These are phyloP conservation scores for Eutrigla gurnardus DNA, from an alignment of 2,797 vertebrate species.

Conservation along the genomic window DNA sequence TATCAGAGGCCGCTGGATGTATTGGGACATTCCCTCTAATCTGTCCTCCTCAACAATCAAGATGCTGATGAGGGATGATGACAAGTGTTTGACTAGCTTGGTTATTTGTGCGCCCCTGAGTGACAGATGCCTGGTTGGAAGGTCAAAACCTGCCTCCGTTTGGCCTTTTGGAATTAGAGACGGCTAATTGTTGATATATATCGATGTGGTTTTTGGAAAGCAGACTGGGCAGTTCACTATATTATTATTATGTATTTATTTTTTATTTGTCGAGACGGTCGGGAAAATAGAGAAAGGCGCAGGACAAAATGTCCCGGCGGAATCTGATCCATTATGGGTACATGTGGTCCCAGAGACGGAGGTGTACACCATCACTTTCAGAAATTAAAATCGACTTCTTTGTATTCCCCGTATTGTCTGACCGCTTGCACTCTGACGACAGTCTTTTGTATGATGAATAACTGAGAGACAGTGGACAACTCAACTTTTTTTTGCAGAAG, in stretches of 20 bases:
- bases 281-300: slow-evolving; percentile 46
- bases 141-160: slow-evolving; percentile 55
- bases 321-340: slow-evolving; percentile 62
- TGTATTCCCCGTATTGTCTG: slow-evolving; percentile 60
- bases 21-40: slow-evolving; percentile 67
- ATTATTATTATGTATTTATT: slow-evolving; percentile 21
- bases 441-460: slow-evolving; percentile 50
- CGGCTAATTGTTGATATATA: slow-evolving; percentile 44
- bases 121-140: slow-evolving; percentile 39
- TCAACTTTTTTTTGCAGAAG: slow-evolving; percentile 26
- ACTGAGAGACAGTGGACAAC: slow-evolving; percentile 27
- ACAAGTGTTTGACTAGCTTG: slow-evolving; percentile 63
- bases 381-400: slow-evolving; percentile 72
- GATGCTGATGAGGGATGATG: slow-evolving; percentile 79
- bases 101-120: slow-evolving; percentile 57
- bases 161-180: slow-evolving; percentile 21
- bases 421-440: slow-evolving; percentile 39
- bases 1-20: slow-evolving; percentile 74
- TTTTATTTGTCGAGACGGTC: slow-evolving; percentile 38
- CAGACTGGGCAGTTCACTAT: slow-evolving; percentile 17
- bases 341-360: slow-evolving; percentile 45
- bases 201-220: slow-evolving; percentile 38
- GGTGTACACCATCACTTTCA: slow-evolving; percentile 63
- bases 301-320: slow-evolving; percentile 64
- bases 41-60: slow-evolving; percentile 69